Evolutionary conservation across 2,113 vertebrate genomes (phyloP).

Genomic region (Merops nubicus): DNA sequence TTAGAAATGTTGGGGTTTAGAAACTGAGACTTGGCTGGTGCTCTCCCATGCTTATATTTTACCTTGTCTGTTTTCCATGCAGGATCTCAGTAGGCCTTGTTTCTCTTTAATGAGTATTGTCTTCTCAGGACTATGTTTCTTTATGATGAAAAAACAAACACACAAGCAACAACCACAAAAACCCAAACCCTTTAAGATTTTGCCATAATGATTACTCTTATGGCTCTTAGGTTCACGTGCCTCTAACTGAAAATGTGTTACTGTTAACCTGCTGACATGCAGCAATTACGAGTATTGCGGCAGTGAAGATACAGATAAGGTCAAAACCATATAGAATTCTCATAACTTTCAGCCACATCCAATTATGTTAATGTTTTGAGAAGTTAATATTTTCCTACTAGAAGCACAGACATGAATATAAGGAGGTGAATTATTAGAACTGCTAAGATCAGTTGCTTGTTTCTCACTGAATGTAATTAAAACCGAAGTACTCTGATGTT

Average conservation of each 20-base stretch:
- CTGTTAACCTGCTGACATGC: not conserved
- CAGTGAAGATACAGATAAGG: not conserved
- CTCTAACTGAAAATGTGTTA: not conserved
- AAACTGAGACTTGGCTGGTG: not conserved
- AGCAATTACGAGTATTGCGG: not conserved
- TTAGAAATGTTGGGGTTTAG: not conserved
- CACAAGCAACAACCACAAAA: not conserved
- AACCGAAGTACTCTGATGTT: not conserved
- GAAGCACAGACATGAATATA: not conserved
- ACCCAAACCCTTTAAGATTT: not conserved
- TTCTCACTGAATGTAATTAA: not conserved
- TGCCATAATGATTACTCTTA: not conserved
- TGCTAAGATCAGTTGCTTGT: not conserved
- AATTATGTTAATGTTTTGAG: not conserved
- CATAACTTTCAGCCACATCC: not conserved
- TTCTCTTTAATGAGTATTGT: not conserved
- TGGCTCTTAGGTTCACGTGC: not conserved
- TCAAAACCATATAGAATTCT: not conserved
- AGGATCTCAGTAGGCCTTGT: not conserved
- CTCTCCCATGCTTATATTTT: rapidly evolving
- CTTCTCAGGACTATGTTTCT: not conserved
- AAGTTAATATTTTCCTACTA: not conserved
- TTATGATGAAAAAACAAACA: not conserved
- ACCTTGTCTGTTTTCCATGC: not conserved
- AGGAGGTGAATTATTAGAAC: not conserved